Conservation (phyloP, 2,113 vertebrate species). For the pig (Sus scrofa) region DNA sequence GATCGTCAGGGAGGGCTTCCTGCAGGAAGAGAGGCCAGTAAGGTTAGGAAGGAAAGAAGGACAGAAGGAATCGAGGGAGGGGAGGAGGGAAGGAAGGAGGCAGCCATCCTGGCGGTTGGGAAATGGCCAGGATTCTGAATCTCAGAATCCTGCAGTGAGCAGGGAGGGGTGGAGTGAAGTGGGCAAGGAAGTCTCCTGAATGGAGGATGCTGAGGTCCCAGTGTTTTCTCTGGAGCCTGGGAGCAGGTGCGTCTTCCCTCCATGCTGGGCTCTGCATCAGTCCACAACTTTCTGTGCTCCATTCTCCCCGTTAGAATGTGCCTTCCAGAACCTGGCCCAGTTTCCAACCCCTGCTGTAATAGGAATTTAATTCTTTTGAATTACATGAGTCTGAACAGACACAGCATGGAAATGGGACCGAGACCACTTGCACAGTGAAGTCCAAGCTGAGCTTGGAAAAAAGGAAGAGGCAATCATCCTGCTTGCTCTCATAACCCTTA, state of each 20-base stretch:
- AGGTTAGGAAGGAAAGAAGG: background rate
- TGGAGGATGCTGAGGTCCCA: background rate
- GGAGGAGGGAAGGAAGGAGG: background rate
- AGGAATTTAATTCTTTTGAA: background rate
- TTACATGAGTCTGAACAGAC: background rate
- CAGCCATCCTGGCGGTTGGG: background rate
- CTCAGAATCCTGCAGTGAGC: background rate
- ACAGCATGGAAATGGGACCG: background rate
- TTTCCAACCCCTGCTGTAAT: background rate
- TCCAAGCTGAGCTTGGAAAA: background rate
- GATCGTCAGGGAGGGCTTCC: background rate
- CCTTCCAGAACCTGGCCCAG: background rate
- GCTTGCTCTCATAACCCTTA: background rate
- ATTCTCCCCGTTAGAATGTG: fast-evolving
- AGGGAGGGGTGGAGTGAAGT: background rate
- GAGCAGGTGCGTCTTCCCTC: background rate
- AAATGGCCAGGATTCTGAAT: background rate
- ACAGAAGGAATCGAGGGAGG: background rate
- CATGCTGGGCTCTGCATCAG: background rate
- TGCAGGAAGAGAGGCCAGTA: background rate
- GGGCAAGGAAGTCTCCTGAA: fast-evolving
- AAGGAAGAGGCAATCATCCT: conserved; percentile 31
- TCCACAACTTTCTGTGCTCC: background rate
- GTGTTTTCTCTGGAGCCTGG: background rate
- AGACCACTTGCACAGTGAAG: background rate